Evolutionary conservation across 23 tunicate species (phyloP).

Genomic region (Oikopleura dioica): DNA sequence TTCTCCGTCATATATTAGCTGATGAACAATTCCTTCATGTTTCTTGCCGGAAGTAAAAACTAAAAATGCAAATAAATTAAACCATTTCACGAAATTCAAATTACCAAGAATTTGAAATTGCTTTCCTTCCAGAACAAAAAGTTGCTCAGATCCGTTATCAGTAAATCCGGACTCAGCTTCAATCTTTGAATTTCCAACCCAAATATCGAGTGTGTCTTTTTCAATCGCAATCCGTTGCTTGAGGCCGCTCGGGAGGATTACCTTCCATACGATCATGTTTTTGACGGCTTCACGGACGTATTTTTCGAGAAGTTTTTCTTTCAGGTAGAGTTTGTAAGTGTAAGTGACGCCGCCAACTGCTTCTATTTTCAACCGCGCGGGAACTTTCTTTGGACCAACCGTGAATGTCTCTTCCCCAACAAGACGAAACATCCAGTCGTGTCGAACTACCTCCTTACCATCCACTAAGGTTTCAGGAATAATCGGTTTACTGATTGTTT

Average conservation of each 20-base stretch:
- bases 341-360: constrained; percentile 6
- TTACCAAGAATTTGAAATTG: background rate
- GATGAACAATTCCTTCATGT: no score
- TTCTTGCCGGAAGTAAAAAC: no score
- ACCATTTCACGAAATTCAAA: no score
- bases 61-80: no score
- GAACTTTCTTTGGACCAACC: background rate
- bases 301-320: background rate
- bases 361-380: background rate
- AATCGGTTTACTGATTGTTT: no score
- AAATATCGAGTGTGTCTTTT: constrained; percentile 2
- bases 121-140: background rate
- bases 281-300: background rate
- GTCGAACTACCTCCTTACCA: background rate
- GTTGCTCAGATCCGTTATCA: constrained; percentile 1
- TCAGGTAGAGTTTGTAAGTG: background rate
- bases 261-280: background rate
- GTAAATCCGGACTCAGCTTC: constrained; percentile 4
- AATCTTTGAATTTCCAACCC: constrained; percentile 3
- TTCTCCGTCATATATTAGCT: no score
- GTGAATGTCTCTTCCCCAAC: constrained; percentile 1
- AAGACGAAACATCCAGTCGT: constrained; percentile 9
- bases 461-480: no score
- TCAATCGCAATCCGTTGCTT: background rate
- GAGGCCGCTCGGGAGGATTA: background rate